Base-by-base conservation (phyloP, 2,113 vertebrate genomes). In the Periophthalmus modestus region DNA sequence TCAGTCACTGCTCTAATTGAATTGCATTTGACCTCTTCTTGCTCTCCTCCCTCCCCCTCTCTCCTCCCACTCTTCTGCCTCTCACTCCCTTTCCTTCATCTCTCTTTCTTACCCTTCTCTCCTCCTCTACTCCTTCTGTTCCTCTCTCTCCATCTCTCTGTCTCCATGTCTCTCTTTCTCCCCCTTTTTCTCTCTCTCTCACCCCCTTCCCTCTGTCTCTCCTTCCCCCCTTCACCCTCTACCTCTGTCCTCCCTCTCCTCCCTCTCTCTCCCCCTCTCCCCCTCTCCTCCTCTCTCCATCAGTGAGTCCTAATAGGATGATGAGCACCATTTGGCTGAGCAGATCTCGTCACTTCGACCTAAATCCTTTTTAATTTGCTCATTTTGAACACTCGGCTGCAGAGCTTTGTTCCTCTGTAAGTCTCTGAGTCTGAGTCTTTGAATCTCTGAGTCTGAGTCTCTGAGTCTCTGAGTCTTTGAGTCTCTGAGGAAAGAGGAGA, bases 261-360 rank as follows among this genome's bases (percentile, higher is more conserved):
- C n/a, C n/a, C n/a, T n/a, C n/a, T n/a, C n/a, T n/a, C n/a, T n/a
- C n/a, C n/a, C n/a, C n/a, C n/a, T n/a, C n/a, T n/a, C n/a, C n/a
- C n/a, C n/a, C n/a, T 46, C 46, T 13, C 28, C 68, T 75, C 78
- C 69, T 62, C 71, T 75, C 79, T 68, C 68, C 83, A 68, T 54
- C 63, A n/a, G 12, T 12, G 55, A 23, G 21, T 66, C 57, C 78
- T 84, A 87, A 87, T 86, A 58, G 46, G 78, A 87, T 85, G 83
- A 85, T 79, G 78, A 84, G 78, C 82, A 66, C 59, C 80, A 78
- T 87, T 86, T 87, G 78, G 74, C 78, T 72, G 69, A 77, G 78
- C 70, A 72, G 66, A 85, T 83, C 82, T 82, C 71, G 47, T 75
- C 69, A 81, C 67, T 86, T 87, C 73, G 76, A 81, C 82, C 72